Evolutionary conservation across 1,140 invertebrate species (phyloP), one percentile per base, ranked within the genome.

Genomic region (Ridgeia piscesae): DNA sequence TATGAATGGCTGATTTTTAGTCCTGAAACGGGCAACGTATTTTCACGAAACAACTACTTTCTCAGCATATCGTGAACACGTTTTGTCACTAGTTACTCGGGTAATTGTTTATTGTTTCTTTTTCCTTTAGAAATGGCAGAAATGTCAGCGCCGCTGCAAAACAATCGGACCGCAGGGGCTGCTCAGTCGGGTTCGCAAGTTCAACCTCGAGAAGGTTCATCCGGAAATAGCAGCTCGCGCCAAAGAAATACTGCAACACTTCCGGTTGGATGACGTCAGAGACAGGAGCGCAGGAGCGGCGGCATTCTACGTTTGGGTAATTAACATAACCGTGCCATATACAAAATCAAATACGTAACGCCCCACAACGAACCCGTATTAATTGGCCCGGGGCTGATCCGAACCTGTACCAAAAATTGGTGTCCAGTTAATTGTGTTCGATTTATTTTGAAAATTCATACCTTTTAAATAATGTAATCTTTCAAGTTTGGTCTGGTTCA

Each of bases 101-200:
- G 27, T 77, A 77, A 77, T 77, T 17, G 58, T 27, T 31, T 21
- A 90, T 4, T 27, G 17, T n/a, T 31, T 33, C 34, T 90, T 27
- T n/a, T n/a, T n/a, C n/a, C n/a, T 90, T 90, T 90, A 90, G 89
- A 42, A 90, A 90, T 90, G 89, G 89, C 14, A 90, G 89, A 34
- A 90, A 42, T 90, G 89, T 33, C 89, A 90, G 89, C 33, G 9
- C 17, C 35, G 34, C 33, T 90, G 89, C 31, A 42, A 42, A 14
- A 90, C 89, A 34, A 90, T 90, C 17, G 95, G 95, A 0, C 90
- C 92, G 33, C 94, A 95, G 88, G 94, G 94, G 0, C 89, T 95
- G 31, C 95, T 94, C 94, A 93, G 94, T 90, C 94, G 94, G 50
- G 95, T 95, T 33, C 94, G 94, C 0, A 33, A 92, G 92, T 95